Evolutionary conservation across 2,888 invertebrate species (phyloP).

Genomic region (Elegia similella): DNA sequence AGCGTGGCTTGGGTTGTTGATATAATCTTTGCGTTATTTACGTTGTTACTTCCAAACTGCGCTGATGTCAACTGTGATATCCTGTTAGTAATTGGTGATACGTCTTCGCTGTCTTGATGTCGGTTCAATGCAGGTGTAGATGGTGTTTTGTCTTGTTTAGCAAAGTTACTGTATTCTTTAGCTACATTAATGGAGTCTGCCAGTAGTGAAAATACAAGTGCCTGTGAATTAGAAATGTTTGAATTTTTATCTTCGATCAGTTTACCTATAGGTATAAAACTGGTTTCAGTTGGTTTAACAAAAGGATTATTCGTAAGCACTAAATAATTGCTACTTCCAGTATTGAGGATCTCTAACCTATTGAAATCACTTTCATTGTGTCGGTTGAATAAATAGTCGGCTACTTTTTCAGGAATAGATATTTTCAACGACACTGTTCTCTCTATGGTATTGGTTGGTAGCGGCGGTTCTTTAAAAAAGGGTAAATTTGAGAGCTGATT

Average conservation of each 20-base stretch:
- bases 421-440: slow-evolving; percentile 73
- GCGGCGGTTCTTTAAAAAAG: slow-evolving; percentile 54
- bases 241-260: slow-evolving; percentile 56
- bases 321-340: slow-evolving; percentile 71
- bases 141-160: slow-evolving; percentile 50
- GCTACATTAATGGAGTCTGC: slow-evolving; percentile 71
- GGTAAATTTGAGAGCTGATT: slow-evolving; percentile 60
- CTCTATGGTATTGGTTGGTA: slow-evolving; percentile 64
- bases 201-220: slow-evolving; percentile 69
- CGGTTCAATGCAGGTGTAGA: slow-evolving; percentile 37
- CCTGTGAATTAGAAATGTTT: slow-evolving; percentile 75
- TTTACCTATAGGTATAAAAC: slow-evolving; percentile 64
- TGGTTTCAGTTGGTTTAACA: slow-evolving; percentile 38
- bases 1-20: slow-evolving; percentile 31
- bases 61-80: slow-evolving; percentile 67
- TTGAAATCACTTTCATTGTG: slow-evolving; percentile 53
- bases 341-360: slow-evolving; percentile 68
- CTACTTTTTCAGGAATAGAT: slow-evolving; percentile 69
- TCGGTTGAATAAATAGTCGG: slow-evolving; percentile 62
- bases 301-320: slow-evolving; percentile 58
- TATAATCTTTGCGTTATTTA: slow-evolving; percentile 32
- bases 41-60: slow-evolving; percentile 46
- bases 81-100: slow-evolving; percentile 55
- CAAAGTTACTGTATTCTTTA: slow-evolving; percentile 63
- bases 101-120: slow-evolving; percentile 51